Base-by-base conservation (phyloP, 2,888 invertebrate species). In the Subacronicta megacephala region DNA sequence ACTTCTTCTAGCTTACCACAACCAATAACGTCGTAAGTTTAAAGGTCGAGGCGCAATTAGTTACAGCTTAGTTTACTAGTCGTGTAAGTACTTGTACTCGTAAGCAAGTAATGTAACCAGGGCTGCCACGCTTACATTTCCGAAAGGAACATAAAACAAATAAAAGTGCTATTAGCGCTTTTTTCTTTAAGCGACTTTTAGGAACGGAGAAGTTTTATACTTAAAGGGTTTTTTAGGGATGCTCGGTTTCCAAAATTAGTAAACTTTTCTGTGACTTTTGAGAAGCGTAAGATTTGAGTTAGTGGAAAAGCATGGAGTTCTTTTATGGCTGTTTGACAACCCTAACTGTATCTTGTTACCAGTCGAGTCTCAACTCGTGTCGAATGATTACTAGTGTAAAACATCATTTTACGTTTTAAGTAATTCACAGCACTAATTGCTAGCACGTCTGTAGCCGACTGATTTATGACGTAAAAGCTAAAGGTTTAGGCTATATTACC, bases 391-490 rank as follows among this genome's bases (percentile, higher is more conserved):
- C 26, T 0, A 56, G 40, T 29, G 38, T 68, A 38, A 44, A 54
- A 44, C 55, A 55, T 58, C 40, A 56, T 45, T 59, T 61, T 44
- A 49, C 49, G 36, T 53, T 60, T 29, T 52, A 53, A 51, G 60
- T 68, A 55, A 62, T 53, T 54, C 62, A 50, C 45, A 51, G 43
- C 40, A 49, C 66, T 74, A 72, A 74, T 72, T 74, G 56, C 66
- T 18, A 37, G 41, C 38, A 47, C 59, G 55, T 69, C 65, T 66
- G 40, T 62, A 72, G 62, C 54, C 61, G 45, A 50, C 50, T 61
- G 62, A 76, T 72, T 70, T 63, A 74, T 62, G 61, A 58, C 53
- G 29, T 41, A 43, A 42, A 31, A 61, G 54, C 43, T 60, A 58
- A 47, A 67, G 74, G 62, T 65, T 66, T 65, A 50, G 56, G 26